Conservation (phyloP, 2,797 vertebrate species). For the Sparidentex hasta region DNA sequence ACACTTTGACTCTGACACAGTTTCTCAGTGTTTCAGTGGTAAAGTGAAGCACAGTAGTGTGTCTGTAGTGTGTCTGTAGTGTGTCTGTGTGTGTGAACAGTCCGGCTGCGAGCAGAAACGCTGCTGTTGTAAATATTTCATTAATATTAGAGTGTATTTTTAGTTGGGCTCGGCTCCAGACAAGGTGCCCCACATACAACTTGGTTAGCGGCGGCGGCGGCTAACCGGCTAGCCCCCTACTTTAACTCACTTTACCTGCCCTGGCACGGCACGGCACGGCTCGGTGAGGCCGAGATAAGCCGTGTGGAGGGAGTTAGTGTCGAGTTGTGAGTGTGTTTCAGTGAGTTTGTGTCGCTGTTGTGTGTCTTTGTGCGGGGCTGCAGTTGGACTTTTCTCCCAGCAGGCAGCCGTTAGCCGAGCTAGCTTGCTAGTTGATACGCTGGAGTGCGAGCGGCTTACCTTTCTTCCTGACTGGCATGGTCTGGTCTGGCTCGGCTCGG, state of each 20-base stretch:
- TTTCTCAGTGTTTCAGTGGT: too few relatives aligned
- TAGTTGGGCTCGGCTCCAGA: slow-evolving; percentile 57
- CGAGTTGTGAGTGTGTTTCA: not conserved
- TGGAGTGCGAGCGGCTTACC: slow-evolving; percentile 85
- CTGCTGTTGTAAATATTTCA: slow-evolving; percentile 38
- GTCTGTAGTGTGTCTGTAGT: not conserved
- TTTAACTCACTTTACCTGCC: slow-evolving; percentile 62
- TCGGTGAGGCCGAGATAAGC: not conserved
- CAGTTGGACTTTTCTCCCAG: slow-evolving; percentile 20
- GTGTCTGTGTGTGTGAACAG: not conserved
- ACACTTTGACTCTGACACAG: too few relatives aligned
- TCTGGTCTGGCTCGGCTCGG: slow-evolving; percentile 43
- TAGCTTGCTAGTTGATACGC: slow-evolving; percentile 59
- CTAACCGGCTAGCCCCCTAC: slow-evolving; percentile 66
- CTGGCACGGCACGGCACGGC: slow-evolving; percentile 26
- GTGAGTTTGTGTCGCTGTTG: not conserved
- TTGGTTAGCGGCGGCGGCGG: slow-evolving; percentile 69
- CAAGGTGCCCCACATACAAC: slow-evolving; percentile 70
- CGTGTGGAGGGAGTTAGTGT: rapidly evolving
- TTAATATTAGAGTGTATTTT: slow-evolving; percentile 69
- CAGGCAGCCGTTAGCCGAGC: slow-evolving; percentile 55
- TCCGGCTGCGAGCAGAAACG: too few relatives aligned
- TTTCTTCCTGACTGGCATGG: slow-evolving; percentile 95
- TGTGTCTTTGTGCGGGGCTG: rapidly evolving
- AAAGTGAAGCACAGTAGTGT: too few relatives aligned